These are phyloP conservation scores for Aurelia sp. DNA, from an alignment of 30 jellyfish, hydroid and myxozoan genomes.

Conservation along the genomic window DNA sequence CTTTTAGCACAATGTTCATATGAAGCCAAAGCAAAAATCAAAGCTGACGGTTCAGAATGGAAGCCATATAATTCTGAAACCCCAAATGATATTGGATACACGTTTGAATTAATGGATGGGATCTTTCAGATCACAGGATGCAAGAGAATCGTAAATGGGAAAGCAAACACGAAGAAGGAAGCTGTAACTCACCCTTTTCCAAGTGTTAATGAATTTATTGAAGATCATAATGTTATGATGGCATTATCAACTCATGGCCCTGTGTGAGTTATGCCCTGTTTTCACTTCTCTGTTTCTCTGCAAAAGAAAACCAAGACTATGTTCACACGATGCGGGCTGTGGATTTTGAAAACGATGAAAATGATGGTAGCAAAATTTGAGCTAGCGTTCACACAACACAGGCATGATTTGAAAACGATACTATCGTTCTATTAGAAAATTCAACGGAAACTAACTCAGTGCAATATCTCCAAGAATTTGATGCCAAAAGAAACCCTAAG, in stretches of 20 bases:
- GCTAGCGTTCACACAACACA: no score
- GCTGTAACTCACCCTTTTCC: constrained; percentile 87
- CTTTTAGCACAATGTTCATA: constrained; percentile 15
- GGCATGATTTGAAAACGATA: no score
- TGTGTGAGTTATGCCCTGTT: constrained; percentile 68
- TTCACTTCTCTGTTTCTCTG: not conserved
- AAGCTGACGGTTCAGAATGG: constrained; percentile 86
- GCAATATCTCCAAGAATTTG: no score
- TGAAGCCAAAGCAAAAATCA: constrained; percentile 8
- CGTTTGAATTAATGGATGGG: constrained; percentile 87
- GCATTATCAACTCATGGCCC: constrained; percentile 98
- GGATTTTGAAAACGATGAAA: no score
- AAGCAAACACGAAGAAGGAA: constrained; percentile 34
- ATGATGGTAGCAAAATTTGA: no score
- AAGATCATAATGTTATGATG: constrained; percentile 91
- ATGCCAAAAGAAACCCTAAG: no score
- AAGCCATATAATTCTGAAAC: constrained; percentile 78
- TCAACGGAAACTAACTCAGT: no score
- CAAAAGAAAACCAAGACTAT: no score
- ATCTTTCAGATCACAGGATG: constrained; percentile 81
- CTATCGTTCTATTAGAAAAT: no score
- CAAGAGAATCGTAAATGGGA: constrained; percentile 67
- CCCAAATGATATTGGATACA: constrained; percentile 86
- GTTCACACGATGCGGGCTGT: no score
- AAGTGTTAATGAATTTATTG: constrained; percentile 93